Percentiles rank a stretch among this genome's conserved stretches.
Evolutionary conservation across 2,888 invertebrate genomes (phyloP).

Genomic region (Lycocerus yunnanus): DNA sequence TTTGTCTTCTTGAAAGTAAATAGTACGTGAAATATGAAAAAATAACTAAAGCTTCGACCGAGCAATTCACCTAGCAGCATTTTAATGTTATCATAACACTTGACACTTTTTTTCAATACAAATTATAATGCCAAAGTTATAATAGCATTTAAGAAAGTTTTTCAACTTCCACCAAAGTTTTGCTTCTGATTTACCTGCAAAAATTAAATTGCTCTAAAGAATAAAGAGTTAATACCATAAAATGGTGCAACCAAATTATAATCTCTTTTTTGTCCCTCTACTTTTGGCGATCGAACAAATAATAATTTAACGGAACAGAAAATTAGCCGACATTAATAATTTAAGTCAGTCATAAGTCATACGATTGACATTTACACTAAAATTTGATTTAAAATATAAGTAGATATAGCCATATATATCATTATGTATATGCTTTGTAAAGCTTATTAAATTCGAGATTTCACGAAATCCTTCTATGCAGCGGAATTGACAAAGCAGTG

Average conservation of each 20-base stretch:
- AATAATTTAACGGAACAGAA: too few species aligned
- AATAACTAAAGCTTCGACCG: background rate
- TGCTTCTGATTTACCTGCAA: background rate
- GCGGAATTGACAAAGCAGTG: slow-evolving; percentile 12
- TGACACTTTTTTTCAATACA: background rate
- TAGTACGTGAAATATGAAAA: background rate
- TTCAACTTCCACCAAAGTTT: background rate
- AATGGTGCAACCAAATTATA: too few species aligned
- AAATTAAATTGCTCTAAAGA: too few species aligned
- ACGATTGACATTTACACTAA: background rate
- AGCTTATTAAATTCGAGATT: slow-evolving; percentile 5
- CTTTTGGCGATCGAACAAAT: too few species aligned
- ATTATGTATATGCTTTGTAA: background rate
- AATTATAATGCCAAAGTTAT: background rate
- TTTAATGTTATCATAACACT: background rate
- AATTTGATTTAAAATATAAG: background rate
- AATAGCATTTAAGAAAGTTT: background rate
- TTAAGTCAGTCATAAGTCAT: too few species aligned
- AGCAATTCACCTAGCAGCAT: background rate
- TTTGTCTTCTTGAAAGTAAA: background rate
- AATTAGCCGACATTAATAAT: too few species aligned
- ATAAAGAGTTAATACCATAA: background rate
- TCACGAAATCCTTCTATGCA: slow-evolving; percentile 11
- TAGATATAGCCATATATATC: background rate
- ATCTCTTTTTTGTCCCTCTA: too few species aligned